Evolutionary conservation across 2,888 invertebrate species (phyloP).

Genomic region (Coenonympha arcania): DNA sequence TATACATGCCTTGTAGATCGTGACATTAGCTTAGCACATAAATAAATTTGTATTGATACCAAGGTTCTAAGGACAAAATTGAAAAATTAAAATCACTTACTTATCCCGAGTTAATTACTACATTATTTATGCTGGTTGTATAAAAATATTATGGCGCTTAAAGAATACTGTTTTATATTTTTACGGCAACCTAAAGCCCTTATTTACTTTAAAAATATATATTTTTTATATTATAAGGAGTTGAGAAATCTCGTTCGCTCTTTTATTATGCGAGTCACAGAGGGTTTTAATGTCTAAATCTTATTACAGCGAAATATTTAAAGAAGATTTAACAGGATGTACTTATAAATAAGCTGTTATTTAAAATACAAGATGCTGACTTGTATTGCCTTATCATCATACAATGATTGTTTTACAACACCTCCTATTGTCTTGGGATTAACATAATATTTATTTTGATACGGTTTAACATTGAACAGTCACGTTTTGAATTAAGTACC

Average conservation of each 20-base stretch:
- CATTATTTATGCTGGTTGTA: too few species aligned
- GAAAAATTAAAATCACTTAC: too few species aligned
- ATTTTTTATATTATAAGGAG: too few species aligned
- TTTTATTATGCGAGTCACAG: too few species aligned
- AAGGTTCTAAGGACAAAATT: too few species aligned
- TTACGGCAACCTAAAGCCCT: too few species aligned
- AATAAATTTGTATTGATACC: neutral
- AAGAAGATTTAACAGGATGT: constrained; percentile 5
- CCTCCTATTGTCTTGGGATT: constrained; percentile 16
- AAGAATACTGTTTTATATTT: too few species aligned
- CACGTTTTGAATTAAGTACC: constrained; percentile 1
- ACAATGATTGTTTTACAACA: constrained; percentile 14
- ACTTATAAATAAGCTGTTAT: constrained; percentile 16
- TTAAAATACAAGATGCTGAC: neutral
- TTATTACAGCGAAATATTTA: neutral
- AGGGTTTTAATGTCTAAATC: neutral
- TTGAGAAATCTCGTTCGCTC: too few species aligned
- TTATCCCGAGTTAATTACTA: too few species aligned
- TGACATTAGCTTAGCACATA: neutral
- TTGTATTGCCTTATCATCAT: constrained; percentile 11
- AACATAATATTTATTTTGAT: constrained; percentile 12
- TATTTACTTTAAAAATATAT: too few species aligned
- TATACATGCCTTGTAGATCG: neutral
- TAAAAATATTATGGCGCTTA: too few species aligned
- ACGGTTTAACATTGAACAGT: constrained; percentile 12